Conservation (phyloP, 2,113 vertebrate species). For the Notarius quadriscutis region DNA sequence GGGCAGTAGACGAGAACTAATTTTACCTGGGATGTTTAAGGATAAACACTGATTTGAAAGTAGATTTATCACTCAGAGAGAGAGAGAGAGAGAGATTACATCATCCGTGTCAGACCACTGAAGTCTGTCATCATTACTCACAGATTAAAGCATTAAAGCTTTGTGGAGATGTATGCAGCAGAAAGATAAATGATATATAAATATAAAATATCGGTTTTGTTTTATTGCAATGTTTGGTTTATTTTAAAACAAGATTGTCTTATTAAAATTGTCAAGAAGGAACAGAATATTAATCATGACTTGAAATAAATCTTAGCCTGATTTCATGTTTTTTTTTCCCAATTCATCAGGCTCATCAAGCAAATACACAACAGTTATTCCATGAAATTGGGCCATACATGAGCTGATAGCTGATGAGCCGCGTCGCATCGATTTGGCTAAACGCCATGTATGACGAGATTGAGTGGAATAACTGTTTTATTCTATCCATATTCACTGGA, state of each 20-base stretch:
- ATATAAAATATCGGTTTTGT: background rate
- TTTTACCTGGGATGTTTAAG: slow-evolving; percentile 30
- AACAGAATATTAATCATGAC: background rate
- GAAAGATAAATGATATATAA: background rate
- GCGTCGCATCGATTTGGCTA: too few relatives aligned
- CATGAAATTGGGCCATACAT: too few relatives aligned
- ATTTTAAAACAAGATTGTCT: too few relatives aligned
- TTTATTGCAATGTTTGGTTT: too few relatives aligned
- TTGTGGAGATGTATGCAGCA: background rate
- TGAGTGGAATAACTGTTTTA: too few relatives aligned
- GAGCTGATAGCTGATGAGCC: too few relatives aligned
- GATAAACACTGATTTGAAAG: slow-evolving; percentile 25
- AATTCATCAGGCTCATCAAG: background rate
- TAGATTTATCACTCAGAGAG: slow-evolving; percentile 24
- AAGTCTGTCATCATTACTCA: slow-evolving; percentile 5
- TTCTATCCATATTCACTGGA: too few relatives aligned
- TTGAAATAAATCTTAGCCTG: background rate
- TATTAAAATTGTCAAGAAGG: background rate
- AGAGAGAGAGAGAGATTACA: background rate
- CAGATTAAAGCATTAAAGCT: background rate
- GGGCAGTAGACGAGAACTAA: slow-evolving; percentile 29
- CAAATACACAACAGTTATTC: background rate
- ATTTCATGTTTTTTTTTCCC: background rate
- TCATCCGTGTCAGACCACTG: slow-evolving; percentile 11
- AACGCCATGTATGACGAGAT: too few relatives aligned